Evolutionary conservation across 2,888 invertebrate genomes (phyloP).

Genomic region (Zootermopsis nevadensis): DNA sequence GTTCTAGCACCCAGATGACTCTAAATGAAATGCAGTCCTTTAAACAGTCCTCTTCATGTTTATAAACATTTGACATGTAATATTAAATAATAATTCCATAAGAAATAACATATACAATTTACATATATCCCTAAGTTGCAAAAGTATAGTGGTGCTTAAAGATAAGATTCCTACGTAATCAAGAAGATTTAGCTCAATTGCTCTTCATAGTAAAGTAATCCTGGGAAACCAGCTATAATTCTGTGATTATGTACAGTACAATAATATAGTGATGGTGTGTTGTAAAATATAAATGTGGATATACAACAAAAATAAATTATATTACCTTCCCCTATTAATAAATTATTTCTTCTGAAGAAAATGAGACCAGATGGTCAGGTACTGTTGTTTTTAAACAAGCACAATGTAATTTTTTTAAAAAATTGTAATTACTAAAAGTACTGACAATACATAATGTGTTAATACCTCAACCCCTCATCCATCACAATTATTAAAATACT

Average conservation of each 20-base stretch:
- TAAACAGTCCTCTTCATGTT: conserved; percentile 24
- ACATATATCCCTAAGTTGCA: conserved; percentile 9
- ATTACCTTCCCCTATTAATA: not conserved
- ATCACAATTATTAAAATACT: not conserved
- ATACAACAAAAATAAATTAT: conserved; percentile 26
- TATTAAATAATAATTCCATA: conserved; percentile 28
- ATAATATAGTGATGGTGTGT: not conserved
- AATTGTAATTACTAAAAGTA: not conserved
- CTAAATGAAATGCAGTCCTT: not conserved
- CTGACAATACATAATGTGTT: not conserved
- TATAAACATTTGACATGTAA: conserved; percentile 27
- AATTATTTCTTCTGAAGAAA: conserved; percentile 11
- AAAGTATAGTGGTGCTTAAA: conserved; percentile 11
- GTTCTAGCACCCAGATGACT: no score
- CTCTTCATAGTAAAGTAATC: not conserved
- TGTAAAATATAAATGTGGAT: conserved; percentile 5
- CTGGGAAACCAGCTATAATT: not conserved
- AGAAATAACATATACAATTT: conserved; percentile 22
- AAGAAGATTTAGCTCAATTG: not conserved
- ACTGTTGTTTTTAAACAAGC: conserved; percentile 19
- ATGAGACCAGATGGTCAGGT: conserved; percentile 32
- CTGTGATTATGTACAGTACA: conserved; percentile 26
- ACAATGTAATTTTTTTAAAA: not conserved
- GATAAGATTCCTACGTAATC: conserved; percentile 1
- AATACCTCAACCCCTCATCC: not conserved